phyloP scores from a whole-genome alignment of 1,140 invertebrate genomes.

The Caenorhabditis inopinata region DNA sequence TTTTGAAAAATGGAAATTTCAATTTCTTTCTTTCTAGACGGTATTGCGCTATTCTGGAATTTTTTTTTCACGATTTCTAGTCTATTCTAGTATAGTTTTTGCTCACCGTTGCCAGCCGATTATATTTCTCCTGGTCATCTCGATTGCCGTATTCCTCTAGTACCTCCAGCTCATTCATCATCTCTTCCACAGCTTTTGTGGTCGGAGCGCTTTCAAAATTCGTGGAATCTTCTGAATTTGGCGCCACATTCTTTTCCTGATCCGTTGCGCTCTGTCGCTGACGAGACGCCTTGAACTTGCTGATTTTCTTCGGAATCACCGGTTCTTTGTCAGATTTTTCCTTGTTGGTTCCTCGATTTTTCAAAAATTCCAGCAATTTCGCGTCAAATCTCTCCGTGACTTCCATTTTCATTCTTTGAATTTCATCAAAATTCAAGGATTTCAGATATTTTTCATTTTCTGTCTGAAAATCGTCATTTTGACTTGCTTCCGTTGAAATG shows the following conservation, averaged over 20 bases:
- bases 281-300: not conserved
- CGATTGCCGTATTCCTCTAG: slow-evolving; percentile 32
- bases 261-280: not conserved
- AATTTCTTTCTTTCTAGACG: too few species aligned
- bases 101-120: slow-evolving; percentile 37
- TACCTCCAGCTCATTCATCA: slow-evolving; percentile 43
- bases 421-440: not conserved
- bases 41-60: too few species aligned
- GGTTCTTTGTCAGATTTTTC: not conserved
- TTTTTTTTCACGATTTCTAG: too few species aligned
- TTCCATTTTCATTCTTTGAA: slow-evolving; percentile 15
- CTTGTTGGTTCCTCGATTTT: not conserved
- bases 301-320: not conserved
- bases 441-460: slow-evolving; percentile 38
- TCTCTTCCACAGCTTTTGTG: slow-evolving; percentile 17
- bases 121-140: slow-evolving; percentile 42
- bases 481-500: not conserved
- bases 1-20: too few species aligned
- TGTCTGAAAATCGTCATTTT: not conserved
- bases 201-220: not conserved
- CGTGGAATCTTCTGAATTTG: not conserved
- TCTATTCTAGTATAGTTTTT: too few species aligned
- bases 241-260: not conserved
- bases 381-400: slow-evolving; percentile 3
- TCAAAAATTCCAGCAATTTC: not conserved